Evolutionary conservation across 2,888 invertebrate genomes (phyloP).

Genomic region (Chloromyia formosa): DNA sequence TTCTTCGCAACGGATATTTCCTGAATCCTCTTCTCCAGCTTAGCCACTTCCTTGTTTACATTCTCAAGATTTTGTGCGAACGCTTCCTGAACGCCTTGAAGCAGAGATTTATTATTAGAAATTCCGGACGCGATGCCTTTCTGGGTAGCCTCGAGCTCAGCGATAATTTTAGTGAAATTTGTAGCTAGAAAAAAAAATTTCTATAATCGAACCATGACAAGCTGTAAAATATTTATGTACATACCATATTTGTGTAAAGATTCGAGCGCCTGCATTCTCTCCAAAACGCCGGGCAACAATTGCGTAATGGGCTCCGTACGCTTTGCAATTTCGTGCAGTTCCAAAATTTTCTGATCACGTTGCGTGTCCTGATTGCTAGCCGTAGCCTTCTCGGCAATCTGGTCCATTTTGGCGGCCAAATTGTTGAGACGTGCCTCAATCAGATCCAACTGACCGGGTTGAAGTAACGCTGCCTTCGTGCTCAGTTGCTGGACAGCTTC

Average conservation of each 20-base stretch:
- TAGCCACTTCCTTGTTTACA: constrained; percentile 78
- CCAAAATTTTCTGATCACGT: constrained; percentile 71
- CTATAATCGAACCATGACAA: background rate
- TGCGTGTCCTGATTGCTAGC: constrained; percentile 69
- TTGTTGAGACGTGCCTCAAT: constrained; percentile 83
- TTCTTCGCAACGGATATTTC: constrained; percentile 58
- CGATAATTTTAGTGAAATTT: constrained; percentile 85
- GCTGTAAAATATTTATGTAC: background rate
- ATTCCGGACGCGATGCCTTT: constrained; percentile 75
- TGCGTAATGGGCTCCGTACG: constrained; percentile 83
- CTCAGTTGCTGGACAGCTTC: constrained; percentile 82
- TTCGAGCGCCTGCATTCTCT: constrained; percentile 86
- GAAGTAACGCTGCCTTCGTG: constrained; percentile 81
- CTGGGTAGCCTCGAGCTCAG: constrained; percentile 82
- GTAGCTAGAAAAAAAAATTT: constrained; percentile 69
- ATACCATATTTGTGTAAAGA: constrained; percentile 90
- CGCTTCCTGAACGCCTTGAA: constrained; percentile 82
- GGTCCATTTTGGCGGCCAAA: constrained; percentile 80
- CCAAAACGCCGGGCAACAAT: constrained; percentile 80
- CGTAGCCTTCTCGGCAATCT: constrained; percentile 69
- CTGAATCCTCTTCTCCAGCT: constrained; percentile 76
- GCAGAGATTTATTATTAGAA: constrained; percentile 79
- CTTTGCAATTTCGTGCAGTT: constrained; percentile 87
- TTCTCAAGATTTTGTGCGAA: constrained; percentile 82
- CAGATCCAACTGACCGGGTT: constrained; percentile 82